Base-by-base conservation (phyloP, 2,113 vertebrate species). In the Ellobius talpinus region DNA sequence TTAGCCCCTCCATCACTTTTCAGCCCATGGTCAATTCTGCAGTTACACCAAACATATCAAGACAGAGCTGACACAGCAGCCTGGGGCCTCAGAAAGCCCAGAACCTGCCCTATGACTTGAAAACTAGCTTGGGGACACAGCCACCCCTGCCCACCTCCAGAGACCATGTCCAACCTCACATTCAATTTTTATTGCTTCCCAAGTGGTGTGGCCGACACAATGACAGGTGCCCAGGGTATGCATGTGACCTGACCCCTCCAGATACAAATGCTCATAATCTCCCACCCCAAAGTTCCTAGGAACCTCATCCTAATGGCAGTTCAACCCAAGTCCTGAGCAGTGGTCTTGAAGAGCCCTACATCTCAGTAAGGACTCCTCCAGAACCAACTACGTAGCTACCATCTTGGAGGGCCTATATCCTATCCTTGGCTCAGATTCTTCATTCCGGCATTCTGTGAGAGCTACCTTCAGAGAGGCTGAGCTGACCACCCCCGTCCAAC, bases 301-400 rank as follows among this genome's bases (percentile, higher is more conserved):
- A 31, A 4, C 0, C 70, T 24, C 47, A 29, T 3, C 77, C 84
- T 45, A 16, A 36, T 0, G 1, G 31, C 2, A 19, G n/a, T 58
- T n/a, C 1, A 79, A 14, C 9, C 26, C 50, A 7, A 36, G n/a
- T 58, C 65, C 3, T 2, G 36, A 72, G 31, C 50, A 76, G 39
- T 4, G 36, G 33, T 0, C 78, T 23, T 8, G 0, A 1, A 74
- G 13, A 0, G 1, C 68, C 52, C 65, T 13, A 76, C 23, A 9
- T 7, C 58, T 16, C 84, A 16, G 50, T 2, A 29, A 19, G 12
- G 16, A n/a, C 42, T 31, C 23, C 89, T 31, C 81, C 42, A 14
- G 76, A n/a, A 26, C 3, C 78, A 55, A 24, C 65, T 4, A 7
- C n/a, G 7, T 0, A 23, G 52, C 9, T 0, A 31, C 52, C 73